Base-by-base conservation (phyloP, 2,888 invertebrate species). In the Rosalia funebris region DNA sequence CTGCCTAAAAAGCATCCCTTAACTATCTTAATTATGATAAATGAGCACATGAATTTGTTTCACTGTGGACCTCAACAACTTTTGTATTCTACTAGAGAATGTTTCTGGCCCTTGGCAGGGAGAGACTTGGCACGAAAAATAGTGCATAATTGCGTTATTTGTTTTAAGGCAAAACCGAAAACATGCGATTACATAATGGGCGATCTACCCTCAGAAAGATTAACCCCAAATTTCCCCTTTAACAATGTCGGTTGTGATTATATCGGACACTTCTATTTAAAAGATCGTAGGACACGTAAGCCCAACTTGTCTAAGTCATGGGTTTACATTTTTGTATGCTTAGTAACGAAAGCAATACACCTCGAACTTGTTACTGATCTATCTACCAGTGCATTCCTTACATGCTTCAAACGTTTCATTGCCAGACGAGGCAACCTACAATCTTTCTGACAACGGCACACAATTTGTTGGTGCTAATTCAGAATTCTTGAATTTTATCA, bases 361-460 rank as follows among this genome's bases (percentile, higher is more conserved):
- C 17, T 57, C 11, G 57, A 57, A 10, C 16, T 57, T 1, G 57
- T 57, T 16, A 46, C 37, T 9, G 57, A 57, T 16, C 16, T 57
- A n/a, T 50, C 14, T 17, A 57, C 41, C 3, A 9, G 17, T 39
- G n/a, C 57, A 1, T 57, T 57, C 25, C 15, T 47, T 1, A 48
- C 48, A 10, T 47, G 47, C 15, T 14, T 57, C 12, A 57, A 41
- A 17, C 36, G 57, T 20, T 57, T 57, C 36, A 47, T 46, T 41
- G 25, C 57, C 14, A 12, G 57, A 39, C 25, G 47, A 56, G 57
- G 57, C 7, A 56, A 56, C n/a, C n/a, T n/a, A n/a, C n/a, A n/a
- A n/a, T n/a, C 50, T 41, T 17, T 57, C 57, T 3, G 57, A 57
- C 17, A 56, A 56, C 16, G 47, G 56, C 37, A 56, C 20, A n/a